phyloP scores from a whole-genome alignment of 1,140 invertebrate genomes.

The Coenobita brevimanus region DNA sequence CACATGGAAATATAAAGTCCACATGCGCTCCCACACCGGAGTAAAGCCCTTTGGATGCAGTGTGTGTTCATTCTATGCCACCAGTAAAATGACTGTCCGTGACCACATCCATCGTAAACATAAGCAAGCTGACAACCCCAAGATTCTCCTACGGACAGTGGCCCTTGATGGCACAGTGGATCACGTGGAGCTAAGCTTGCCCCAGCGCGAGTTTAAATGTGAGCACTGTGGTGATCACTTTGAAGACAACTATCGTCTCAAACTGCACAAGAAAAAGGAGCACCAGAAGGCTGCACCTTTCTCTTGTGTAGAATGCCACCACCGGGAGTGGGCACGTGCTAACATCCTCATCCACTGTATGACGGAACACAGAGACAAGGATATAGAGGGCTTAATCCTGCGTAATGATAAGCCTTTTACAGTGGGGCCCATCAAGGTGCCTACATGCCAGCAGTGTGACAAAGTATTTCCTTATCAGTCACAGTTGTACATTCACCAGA shows the following conservation, averaged over 20 bases:
- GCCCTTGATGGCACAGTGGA: conserved; percentile 65
- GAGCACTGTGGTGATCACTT: conserved; percentile 57
- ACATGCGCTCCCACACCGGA: conserved; percentile 74
- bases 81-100: conserved; percentile 75
- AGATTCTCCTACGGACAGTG: conserved; percentile 61
- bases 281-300: conserved; percentile 61
- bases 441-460: conserved; percentile 63
- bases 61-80: conserved; percentile 71
- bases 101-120: conserved; percentile 72
- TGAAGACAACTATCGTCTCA: conserved; percentile 65
- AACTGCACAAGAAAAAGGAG: conserved; percentile 62
- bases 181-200: conserved; percentile 59
- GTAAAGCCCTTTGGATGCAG: conserved; percentile 72
- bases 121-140: conserved; percentile 51
- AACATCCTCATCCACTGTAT: conserved; percentile 68
- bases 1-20: conserved; percentile 71
- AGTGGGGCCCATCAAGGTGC: conserved; percentile 64
- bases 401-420: conserved; percentile 62
- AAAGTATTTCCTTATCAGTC: conserved; percentile 68
- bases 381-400: conserved; percentile 50
- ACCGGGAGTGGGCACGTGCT: conserved; percentile 60
- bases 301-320: conserved; percentile 53
- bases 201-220: conserved; percentile 66
- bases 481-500: conserved; percentile 71
- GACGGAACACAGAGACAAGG: conserved; percentile 46